Evolutionary conservation across 2,888 invertebrate genomes (phyloP), one percentile per base, ranked within the genome.

Genomic region (Drosophila ochracea): DNA sequence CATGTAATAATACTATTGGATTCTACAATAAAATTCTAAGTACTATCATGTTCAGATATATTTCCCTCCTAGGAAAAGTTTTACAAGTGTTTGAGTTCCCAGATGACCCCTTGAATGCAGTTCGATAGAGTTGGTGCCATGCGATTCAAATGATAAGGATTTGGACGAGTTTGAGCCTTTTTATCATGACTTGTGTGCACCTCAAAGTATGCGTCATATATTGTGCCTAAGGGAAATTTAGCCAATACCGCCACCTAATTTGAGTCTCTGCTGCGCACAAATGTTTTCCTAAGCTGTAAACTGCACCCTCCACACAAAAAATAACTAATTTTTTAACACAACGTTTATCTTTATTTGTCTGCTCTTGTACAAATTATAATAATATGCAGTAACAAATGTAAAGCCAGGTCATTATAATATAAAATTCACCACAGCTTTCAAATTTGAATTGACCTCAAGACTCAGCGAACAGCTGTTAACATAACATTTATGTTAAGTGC

Each of bases 371-470:
- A 41, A 41, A 41, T 10, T 41, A 21, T 43, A 43, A 7, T 21
- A 47, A 7, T 21, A 7, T 21, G 7, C 13, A 21, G 7, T 7
- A 47, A 13, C 2, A 47, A 21, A 11, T 21, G 11, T 21, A 25
- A 16, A 16, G 13, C 4, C 21, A 47, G 21, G 7, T 13, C 2
- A 25, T 16, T 25, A 9, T 16, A 16, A 16, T 47, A 21, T 16
- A 7, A 3, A 52, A 41, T 35, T 67, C 60, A 67, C 59, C 74
- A 50, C 43, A 3, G 25, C 19, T 58, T n/a, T 63, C 41, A 21
- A 58, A 43, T 21, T 7, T 4, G n/a, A n/a, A 59, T 11, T 61
- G 7, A 50, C 30, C 66, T 30, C 16, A 1, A 3, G 30, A 30
- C 4, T 25, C 39, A 13, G 25, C 58, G 9, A 30, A 21, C 28